Evolutionary conservation across 2,113 vertebrate species (phyloP), one percentile per base, ranked within the genome.

Genomic region (Eupsittula cactorum): DNA sequence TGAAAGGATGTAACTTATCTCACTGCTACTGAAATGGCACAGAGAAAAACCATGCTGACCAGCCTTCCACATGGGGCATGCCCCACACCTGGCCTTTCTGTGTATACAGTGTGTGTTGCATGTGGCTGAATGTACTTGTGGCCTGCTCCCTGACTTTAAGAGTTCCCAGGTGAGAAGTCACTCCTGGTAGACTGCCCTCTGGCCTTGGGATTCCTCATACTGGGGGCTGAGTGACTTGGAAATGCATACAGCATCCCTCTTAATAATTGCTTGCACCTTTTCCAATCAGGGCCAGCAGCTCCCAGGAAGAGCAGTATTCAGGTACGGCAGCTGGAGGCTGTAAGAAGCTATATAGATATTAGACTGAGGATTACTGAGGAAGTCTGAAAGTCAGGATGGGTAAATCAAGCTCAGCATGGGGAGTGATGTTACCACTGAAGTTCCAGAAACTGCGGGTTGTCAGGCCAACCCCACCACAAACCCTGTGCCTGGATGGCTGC

Each of bases 401-500:
- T 44, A 78, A 86, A 79, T 31, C 0, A 71, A 63, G 35, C 27
- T 71, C 7, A 53, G 18, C 8, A 17, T 11, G 17, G 78, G 39
- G 11, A 93, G 15, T 17, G 52, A n/a, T 4, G 2, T 28, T 85
- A 41, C 44, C 7, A 7, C 1, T 49, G 39, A 86, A 82, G 33
- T 47, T 81, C 12, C 39, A 64, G 53, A 73, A 19, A 7, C 21
- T 28, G 17, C 2, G 2, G 33, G 5, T 15, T 37, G 31, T 68
- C 67, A 71, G 74, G 7, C 27, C 57, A 71, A 10, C 5, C 16
- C 5, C 16, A 1, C 23, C 2, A 3, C 35, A 76, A 27, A 68
- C 7, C 20, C 16, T 6, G 1, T 1, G 4, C 23, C 21, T 2
- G 2, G 17, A 16, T 3, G 2, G 9, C 13, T 82, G 6, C 1